These are phyloP conservation scores for Drosophila pegasa DNA, from an alignment of 2,888 invertebrate genomes.

Conservation along the genomic window DNA sequence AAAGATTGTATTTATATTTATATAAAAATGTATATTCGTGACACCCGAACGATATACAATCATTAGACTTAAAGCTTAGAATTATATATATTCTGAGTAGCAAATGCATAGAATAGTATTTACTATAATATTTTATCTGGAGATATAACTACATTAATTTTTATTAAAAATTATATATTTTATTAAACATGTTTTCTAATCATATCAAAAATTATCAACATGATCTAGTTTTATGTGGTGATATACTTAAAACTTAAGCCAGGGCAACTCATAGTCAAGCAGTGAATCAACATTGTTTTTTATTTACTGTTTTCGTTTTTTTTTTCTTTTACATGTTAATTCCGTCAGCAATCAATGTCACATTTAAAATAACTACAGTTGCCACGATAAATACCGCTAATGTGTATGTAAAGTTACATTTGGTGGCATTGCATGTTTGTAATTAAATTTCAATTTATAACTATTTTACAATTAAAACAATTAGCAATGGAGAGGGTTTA, in stretches of 20 bases:
- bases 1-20: background rate
- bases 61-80: too few relatives aligned
- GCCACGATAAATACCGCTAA: constrained; percentile 24
- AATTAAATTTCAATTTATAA: constrained; percentile 20
- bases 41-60: background rate
- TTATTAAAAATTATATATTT: too few relatives aligned
- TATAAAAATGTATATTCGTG: too few relatives aligned
- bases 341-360: constrained; percentile 31
- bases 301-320: constrained; percentile 11
- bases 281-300: background rate
- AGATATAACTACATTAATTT: too few relatives aligned
- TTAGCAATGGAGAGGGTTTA: constrained; percentile 10
- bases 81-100: too few relatives aligned
- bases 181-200: too few relatives aligned
- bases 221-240: too few relatives aligned
- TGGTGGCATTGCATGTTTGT: background rate
- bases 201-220: too few relatives aligned
- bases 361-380: constrained; percentile 9
- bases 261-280: background rate
- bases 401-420: background rate
- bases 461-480: constrained; percentile 15
- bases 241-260: background rate
- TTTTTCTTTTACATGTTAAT: constrained; percentile 51
- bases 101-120: too few relatives aligned
- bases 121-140: too few relatives aligned